Conservation (phyloP, 2,888 invertebrate genomes). For the Stenolophus ochropezus region DNA sequence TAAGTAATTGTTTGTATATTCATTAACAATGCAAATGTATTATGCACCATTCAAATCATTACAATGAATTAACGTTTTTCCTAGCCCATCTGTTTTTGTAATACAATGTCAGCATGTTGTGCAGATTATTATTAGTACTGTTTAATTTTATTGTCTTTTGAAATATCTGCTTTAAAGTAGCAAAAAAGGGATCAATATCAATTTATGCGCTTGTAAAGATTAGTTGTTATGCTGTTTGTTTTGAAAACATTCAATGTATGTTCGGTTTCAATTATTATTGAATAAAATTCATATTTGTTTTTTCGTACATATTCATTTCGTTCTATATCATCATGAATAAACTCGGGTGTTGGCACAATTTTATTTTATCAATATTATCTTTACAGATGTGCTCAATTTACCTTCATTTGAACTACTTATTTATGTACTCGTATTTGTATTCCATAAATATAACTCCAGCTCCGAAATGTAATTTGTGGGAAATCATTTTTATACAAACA, state of each 20-base stretch:
- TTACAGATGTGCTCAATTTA: too few relatives aligned
- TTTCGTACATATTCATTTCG: neutral
- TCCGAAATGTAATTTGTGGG: too few relatives aligned
- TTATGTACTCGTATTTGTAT: too few relatives aligned
- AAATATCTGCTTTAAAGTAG: neutral
- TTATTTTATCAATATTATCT: too few relatives aligned
- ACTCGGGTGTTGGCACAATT: too few relatives aligned
- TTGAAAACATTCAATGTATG: neutral
- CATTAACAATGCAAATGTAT: conserved; percentile 8
- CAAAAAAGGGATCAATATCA: neutral
- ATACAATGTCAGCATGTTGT: neutral
- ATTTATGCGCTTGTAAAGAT: neutral
- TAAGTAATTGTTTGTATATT: conserved; percentile 22
- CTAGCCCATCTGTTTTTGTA: neutral
- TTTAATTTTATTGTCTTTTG: neutral
- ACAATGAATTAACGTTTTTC: neutral
- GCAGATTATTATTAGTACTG: neutral
- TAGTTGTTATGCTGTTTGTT: neutral
- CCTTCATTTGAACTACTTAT: too few relatives aligned
- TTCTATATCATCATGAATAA: too few relatives aligned
- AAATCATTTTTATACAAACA: too few relatives aligned
- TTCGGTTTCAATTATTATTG: neutral
- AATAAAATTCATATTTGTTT: neutral
- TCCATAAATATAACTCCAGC: too few relatives aligned
- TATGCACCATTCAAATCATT: neutral